Conservation (phyloP, 1,140 invertebrate species). For the Bombus huntii region DNA sequence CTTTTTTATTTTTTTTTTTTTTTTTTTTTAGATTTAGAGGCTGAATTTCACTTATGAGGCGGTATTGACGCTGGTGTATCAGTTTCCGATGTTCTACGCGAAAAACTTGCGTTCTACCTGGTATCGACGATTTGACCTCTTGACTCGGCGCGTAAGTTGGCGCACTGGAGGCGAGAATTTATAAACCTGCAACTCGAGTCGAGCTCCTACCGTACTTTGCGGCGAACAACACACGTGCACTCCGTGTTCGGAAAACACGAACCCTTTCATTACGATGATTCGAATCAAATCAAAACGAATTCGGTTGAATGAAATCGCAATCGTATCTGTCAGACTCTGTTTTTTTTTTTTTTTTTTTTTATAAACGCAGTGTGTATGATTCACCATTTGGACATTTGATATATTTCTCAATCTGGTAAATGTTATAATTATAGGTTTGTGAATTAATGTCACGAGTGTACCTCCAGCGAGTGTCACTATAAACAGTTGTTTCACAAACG, state of each 20-base stretch:
- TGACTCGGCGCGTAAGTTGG: not conserved
- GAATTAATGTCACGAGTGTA: no score
- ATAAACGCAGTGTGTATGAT: no score
- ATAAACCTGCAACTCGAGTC: constrained; percentile 28
- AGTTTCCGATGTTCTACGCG: not conserved
- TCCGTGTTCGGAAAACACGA: not conserved
- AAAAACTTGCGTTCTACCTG: not conserved
- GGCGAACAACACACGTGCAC: no score
- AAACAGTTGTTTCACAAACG: no score
- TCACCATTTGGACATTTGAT: no score
- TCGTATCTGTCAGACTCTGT: not conserved
- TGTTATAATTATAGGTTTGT: no score
- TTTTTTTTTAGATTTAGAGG: not conserved
- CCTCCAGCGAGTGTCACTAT: no score
- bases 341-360: no score
- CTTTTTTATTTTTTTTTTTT: no score
- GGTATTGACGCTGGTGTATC: not conserved
- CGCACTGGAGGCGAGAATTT: constrained; percentile 9
- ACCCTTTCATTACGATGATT: not conserved
- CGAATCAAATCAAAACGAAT: not conserved
- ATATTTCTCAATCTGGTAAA: no score
- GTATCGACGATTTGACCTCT: not conserved
- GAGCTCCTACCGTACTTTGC: not conserved
- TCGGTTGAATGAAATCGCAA: not conserved
- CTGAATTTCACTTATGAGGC: not conserved